A percentile compares a stretch with the other conserved stretches of the same genome.
These are phyloP conservation scores for Phrynocephalus forsythii DNA, from an alignment of 2,797 vertebrate genomes.

Conservation along the genomic window DNA sequence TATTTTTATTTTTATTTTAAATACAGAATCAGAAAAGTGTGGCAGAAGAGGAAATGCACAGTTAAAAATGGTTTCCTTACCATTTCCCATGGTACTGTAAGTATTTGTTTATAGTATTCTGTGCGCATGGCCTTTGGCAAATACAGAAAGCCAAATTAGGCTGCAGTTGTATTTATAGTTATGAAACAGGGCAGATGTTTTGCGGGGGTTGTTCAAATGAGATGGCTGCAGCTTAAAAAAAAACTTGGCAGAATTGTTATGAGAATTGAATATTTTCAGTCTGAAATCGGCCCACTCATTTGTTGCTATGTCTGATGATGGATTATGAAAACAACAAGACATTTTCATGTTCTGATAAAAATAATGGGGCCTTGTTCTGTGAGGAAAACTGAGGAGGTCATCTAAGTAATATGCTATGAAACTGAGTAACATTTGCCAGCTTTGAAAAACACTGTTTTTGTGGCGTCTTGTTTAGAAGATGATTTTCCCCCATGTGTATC, in stretches of 20 bases:
- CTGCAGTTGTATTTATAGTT: constrained; percentile 64
- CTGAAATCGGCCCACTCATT: constrained; percentile 39
- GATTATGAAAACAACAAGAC: constrained; percentile 28
- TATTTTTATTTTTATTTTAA: constrained; percentile 43
- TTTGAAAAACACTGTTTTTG: not conserved
- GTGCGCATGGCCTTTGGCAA: constrained; percentile 61
- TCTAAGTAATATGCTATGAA: not conserved
- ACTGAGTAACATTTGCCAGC: not conserved
- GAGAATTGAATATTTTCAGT: constrained; percentile 26
- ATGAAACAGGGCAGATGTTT: constrained; percentile 50
- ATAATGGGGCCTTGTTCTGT: not conserved
- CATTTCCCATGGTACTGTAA: constrained; percentile 97
- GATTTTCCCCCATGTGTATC: not conserved
- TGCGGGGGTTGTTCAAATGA: constrained; percentile 38
- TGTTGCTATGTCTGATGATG: constrained; percentile 40
- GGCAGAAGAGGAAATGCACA: constrained; percentile 98
- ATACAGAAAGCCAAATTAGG: constrained; percentile 55
- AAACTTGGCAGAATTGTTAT: constrained; percentile 42
- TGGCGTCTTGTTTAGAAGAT: not conserved
- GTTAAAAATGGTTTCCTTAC: constrained; percentile 99
- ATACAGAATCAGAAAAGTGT: constrained; percentile 94
- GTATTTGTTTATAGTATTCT: constrained; percentile 74
- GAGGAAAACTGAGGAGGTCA: not conserved
- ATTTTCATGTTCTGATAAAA: not conserved
- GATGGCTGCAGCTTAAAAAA: constrained; percentile 40